phyloP scores from a whole-genome alignment of 2,113 vertebrate species.

The Trochalopteron elliotii region DNA sequence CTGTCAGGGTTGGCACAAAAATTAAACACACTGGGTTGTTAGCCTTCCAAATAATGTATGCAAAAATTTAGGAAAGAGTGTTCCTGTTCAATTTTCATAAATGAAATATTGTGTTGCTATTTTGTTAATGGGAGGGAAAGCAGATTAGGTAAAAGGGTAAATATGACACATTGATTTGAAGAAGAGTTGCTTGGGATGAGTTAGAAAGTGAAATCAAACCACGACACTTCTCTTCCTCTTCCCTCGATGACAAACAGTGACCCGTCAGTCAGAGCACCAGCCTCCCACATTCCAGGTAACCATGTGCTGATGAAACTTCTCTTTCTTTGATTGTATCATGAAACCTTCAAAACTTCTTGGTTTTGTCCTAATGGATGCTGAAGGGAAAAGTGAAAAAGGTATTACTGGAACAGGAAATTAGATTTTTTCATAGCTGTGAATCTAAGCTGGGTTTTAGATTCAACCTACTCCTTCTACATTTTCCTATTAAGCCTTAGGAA shows the following conservation, averaged over 20 bases:
- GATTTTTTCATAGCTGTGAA: background rate
- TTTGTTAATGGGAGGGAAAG: background rate
- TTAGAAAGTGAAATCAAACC: background rate
- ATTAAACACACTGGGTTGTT: background rate
- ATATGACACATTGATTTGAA: background rate
- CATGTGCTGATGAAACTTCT: background rate
- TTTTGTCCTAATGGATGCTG: background rate
- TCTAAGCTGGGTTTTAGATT: background rate
- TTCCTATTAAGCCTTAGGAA: background rate
- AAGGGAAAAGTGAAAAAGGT: background rate
- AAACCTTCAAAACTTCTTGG: background rate
- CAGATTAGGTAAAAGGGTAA: background rate
- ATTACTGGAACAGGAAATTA: background rate
- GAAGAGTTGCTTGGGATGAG: background rate
- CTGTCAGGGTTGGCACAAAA: background rate
- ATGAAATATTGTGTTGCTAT: background rate
- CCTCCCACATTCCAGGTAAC: background rate
- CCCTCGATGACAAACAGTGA: accelerated
- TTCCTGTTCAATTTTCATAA: background rate
- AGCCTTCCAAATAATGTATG: background rate
- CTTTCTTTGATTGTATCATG: background rate
- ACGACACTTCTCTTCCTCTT: background rate
- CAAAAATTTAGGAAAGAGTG: background rate
- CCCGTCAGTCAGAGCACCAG: accelerated
- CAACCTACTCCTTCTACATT: background rate